Conservation (phyloP, 2,888 invertebrate species). For the Leistus spinibarbis region DNA sequence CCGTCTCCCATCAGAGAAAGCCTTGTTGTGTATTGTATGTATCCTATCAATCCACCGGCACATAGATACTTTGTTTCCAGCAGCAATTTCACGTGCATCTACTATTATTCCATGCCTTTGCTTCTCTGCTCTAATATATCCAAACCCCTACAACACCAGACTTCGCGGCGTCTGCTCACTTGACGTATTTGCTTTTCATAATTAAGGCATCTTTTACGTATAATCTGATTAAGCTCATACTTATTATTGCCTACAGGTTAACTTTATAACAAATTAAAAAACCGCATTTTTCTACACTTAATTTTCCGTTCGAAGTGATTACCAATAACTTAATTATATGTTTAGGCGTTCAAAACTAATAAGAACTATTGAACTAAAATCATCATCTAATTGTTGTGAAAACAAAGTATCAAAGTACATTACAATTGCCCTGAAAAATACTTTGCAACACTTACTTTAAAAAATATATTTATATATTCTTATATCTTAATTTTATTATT, state of each 20-base stretch:
- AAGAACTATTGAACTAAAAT: background rate
- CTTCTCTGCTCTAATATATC: background rate
- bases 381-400: constrained; percentile 25
- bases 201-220: constrained; percentile 33
- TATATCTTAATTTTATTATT: constrained; percentile 14
- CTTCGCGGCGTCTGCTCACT: background rate
- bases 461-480: constrained; percentile 35
- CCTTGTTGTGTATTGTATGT: constrained; percentile 39
- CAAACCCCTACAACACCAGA: background rate
- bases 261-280: background rate
- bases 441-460: constrained; percentile 34
- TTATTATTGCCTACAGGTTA: constrained; percentile 40
- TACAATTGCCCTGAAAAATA: constrained; percentile 33
- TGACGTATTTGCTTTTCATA: constrained; percentile 8
- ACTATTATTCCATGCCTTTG: background rate
- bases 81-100: constrained; percentile 15
- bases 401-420: constrained; percentile 39
- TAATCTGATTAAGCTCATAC: constrained; percentile 32
- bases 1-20: constrained; percentile 43
- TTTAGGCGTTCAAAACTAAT: background rate
- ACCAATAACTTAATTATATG: background rate
- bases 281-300: background rate
- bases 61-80: constrained; percentile 41
- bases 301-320: background rate
- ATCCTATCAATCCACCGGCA: background rate